These are phyloP conservation scores for Bradynema listronoti DNA, from an alignment of 1,140 invertebrate species.

Conservation along the genomic window DNA sequence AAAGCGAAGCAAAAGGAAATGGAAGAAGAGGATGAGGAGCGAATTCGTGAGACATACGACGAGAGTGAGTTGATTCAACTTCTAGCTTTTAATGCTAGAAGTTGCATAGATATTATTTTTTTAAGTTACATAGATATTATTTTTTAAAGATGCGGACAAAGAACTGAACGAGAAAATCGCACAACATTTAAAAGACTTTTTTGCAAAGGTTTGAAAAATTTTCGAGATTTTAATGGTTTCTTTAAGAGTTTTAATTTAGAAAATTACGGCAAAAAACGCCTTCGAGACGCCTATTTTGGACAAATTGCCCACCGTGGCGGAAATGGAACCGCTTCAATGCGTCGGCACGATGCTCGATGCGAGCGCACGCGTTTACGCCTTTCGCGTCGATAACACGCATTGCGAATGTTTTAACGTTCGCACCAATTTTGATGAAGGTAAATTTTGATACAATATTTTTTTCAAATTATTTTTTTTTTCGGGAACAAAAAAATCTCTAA, in stretches of 20 bases:
- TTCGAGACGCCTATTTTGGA: conserved; percentile 10
- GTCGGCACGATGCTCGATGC: conserved; percentile 17
- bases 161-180: conserved; percentile 15
- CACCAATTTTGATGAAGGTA: conserved; percentile 7
- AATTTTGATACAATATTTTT: too few relatives aligned
- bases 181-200: conserved; percentile 8
- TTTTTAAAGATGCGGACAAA: conserved; percentile 3
- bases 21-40: not conserved
- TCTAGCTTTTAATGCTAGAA: too few relatives aligned
- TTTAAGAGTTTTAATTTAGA: conserved; percentile 2
- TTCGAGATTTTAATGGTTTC: not conserved
- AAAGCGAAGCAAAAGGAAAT: not conserved
- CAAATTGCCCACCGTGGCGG: conserved; percentile 2
- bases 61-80: too few relatives aligned
- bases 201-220: conserved; percentile 3
- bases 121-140: too few relatives aligned
- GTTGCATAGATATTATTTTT: too few relatives aligned
- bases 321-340: conserved; percentile 18
- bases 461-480: too few relatives aligned
- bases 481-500: too few relatives aligned
- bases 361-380: conserved; percentile 16
- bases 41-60: not conserved
- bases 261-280: conserved; percentile 16
- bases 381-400: conserved; percentile 12
- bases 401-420: conserved; percentile 10